Percentiles rank a stretch among this genome's conserved stretches.
phyloP scores from a whole-genome alignment of 2,113 vertebrate species.

The Chunga burmeisteri region DNA sequence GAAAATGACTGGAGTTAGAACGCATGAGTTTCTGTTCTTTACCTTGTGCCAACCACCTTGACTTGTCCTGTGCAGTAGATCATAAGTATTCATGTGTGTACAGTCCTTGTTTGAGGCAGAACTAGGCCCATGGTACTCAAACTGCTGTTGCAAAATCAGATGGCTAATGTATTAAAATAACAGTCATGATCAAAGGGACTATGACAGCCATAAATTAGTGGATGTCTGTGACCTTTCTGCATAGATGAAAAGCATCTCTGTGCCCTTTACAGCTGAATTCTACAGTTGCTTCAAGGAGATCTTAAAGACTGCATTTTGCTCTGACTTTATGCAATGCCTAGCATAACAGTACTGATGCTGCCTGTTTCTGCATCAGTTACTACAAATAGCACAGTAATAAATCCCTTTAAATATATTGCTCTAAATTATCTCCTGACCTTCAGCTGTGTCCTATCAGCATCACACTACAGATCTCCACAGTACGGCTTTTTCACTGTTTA shows the following conservation, averaged over 20 bases:
- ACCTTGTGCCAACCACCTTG: not conserved
- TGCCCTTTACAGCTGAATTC: not conserved
- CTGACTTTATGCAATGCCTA: not conserved
- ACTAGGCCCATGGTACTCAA: not conserved
- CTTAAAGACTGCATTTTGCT: not conserved
- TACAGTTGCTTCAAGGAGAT: not conserved
- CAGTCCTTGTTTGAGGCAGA: not conserved
- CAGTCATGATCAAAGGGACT: not conserved
- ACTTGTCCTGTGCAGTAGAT: not conserved
- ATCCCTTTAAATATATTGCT: slow-evolving; percentile 8
- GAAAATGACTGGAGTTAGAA: not conserved
- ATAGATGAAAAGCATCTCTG: not conserved
- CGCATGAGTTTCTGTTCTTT: not conserved
- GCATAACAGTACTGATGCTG: not conserved
- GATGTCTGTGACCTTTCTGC: not conserved
- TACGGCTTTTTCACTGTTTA: not conserved
- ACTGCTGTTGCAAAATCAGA: not conserved
- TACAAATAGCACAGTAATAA: slow-evolving; percentile 34
- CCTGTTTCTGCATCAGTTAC: slow-evolving; percentile 1
- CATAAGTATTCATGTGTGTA: not conserved
- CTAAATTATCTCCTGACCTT: slow-evolving; percentile 41
- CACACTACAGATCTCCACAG: not conserved
- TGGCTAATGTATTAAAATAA: not conserved
- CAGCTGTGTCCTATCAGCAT: not conserved
- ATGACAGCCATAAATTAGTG: not conserved